Evolutionary conservation across 2,113 vertebrate genomes (phyloP), one percentile per base, ranked within the genome.

Genomic region (Melierax canorus): DNA sequence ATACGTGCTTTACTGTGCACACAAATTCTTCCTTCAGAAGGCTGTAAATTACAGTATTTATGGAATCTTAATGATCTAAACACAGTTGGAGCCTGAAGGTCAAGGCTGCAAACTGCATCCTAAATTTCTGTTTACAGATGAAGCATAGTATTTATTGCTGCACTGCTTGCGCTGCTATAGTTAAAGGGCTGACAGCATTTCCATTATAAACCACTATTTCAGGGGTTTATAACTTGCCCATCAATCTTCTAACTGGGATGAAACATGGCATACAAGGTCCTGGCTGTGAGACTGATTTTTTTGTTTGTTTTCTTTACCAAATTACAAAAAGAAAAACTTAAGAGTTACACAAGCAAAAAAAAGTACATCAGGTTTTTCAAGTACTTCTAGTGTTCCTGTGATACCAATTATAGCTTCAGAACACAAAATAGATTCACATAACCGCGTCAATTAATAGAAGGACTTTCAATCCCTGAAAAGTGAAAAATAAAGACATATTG

Each of bases 41-140:
- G 94, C 77, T 96, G 48, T 98, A 98, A 98, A 98, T 98, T 98
- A 97, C 93, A 97, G 96, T 97, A 95, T 97, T 98, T 98, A 97
- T 97, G 94, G 90, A 97, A 95, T 97, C 95, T 96, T 98, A 96
- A 97, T 97, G 95, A 97, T 96, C 92, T 95, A 97, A 98, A 94
- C 95, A 96, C 91, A 97, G 87, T 97, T 98, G 96, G 94, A 98
- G 91, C 96, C 97, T 99, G 98, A 99, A 99, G 98, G 98, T 99
- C 98, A 98, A 96, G 95, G 96, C 92, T 98, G 86, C 96, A 98
- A 97, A 96, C 94, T 96, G 86, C 88, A 98, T 97, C 96, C 97
- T 98, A 96, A 97, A 97, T 97, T 97, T 95, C 96, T 98, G 91
- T 98, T 98, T 98, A 98, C 98, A 97, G 97, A 98, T 98, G 98